A percentile compares a stretch with the other conserved stretches of the same genome.
Evolutionary conservation across 2,113 vertebrate genomes (phyloP).

Genomic region (Bombycilla garrulus): DNA sequence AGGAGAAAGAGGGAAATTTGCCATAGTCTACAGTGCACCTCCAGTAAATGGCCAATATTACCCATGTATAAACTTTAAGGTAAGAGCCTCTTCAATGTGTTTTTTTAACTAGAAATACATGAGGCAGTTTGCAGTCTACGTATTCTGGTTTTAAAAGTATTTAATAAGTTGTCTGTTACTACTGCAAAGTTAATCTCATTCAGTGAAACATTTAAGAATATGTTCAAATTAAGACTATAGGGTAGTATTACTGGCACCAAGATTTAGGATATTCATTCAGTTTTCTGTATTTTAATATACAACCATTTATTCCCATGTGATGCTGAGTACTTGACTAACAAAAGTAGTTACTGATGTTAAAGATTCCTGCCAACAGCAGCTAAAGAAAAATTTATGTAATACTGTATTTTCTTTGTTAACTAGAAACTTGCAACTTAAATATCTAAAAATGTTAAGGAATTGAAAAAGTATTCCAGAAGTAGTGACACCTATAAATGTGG

Average conservation of each 20-base stretch:
- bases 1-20: neutral
- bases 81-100: neutral
- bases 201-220: neutral
- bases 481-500: neutral
- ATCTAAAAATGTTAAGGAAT: neutral
- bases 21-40: neutral
- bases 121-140: neutral
- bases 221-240: neutral
- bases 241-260: neutral
- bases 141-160: neutral
- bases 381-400: neutral
- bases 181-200: neutral
- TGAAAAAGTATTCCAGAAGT: neutral
- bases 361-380: neutral
- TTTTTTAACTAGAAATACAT: neutral
- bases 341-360: neutral
- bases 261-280: neutral
- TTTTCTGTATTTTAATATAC: neutral
- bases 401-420: neutral
- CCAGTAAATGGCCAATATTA: neutral
- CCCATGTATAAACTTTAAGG: neutral
- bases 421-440: neutral
- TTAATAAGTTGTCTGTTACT: neutral
- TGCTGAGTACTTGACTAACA: neutral
- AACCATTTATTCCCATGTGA: neutral